Evolutionary conservation across 1,140 invertebrate species (phyloP), one percentile per base, ranked within the genome.

Genomic region (Ericerus pela): DNA sequence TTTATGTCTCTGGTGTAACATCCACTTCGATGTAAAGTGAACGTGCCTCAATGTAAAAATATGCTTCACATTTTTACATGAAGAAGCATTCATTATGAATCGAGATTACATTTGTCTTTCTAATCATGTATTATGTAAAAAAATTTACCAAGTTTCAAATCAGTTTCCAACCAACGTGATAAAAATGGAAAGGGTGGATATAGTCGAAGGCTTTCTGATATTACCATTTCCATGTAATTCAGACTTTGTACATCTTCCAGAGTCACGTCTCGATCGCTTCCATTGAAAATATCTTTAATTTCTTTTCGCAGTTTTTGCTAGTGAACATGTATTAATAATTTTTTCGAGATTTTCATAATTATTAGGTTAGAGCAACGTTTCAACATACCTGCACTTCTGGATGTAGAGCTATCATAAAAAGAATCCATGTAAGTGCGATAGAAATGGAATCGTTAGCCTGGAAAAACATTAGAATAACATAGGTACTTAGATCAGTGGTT

Each of bases 401-500:
- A 68, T 84, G 66, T 56, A 73, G 74, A 1, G 78, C 83, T 10
- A 88, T 63, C 12, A 79, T 61, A 67, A 82, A 81, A n/a, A 85
- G 67, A 4, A 75, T 74, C 75, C 78, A 85, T 36, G 73, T 73
- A 24, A 84, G 70, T 1, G 74, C 81, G 2, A 77, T 73, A 1
- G 82, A 77, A 0, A 84, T 85, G n/a, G 87, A 90, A 65, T 90
- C 88, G 64, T 90, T 85, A 14, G 84, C 84, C 77, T 81, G 65
- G 59, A 60, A 60, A n/a, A n/a, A n/a, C n/a, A n/a, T n/a, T n/a
- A n/a, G n/a, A n/a, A n/a, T n/a, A n/a, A n/a, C n/a, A n/a, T n/a
- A n/a, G n/a, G n/a, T n/a, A n/a, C n/a, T n/a, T n/a, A n/a, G n/a
- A n/a, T n/a, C n/a, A n/a, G n/a, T n/a, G n/a, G n/a, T n/a, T n/a